Evolutionary conservation across 2,113 vertebrate species (phyloP).

Genomic region (Apteryx owenii): DNA sequence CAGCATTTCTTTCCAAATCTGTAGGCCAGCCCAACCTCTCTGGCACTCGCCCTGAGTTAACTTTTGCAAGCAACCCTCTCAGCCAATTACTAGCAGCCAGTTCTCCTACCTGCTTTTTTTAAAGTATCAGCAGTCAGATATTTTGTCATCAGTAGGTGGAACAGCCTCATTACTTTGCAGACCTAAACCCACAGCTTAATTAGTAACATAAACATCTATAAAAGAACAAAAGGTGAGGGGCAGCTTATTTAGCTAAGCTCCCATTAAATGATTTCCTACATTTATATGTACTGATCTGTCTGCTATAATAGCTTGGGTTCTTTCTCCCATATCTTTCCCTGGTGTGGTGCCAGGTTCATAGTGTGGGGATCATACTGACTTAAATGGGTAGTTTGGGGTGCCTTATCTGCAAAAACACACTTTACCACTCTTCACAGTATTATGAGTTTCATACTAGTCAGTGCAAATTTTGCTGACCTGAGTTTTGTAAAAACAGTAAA

Average conservation of each 20-base stretch:
- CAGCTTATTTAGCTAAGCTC: constrained; percentile 25
- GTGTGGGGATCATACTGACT: background rate
- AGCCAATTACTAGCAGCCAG: background rate
- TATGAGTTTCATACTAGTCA: background rate
- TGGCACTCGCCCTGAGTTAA: background rate
- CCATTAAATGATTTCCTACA: background rate
- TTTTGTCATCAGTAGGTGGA: constrained; percentile 39
- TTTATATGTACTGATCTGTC: background rate
- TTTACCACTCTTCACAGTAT: background rate
- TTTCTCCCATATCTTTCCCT: background rate
- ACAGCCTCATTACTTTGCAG: constrained; percentile 51
- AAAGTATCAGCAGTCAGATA: constrained; percentile 37
- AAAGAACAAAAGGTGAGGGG: constrained; percentile 58
- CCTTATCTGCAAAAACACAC: constrained; percentile 6
- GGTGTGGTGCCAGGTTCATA: background rate
- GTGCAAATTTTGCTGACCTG: constrained; percentile 16
- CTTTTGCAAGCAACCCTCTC: background rate
- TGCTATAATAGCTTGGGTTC: constrained; percentile 2
- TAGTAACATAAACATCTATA: constrained; percentile 56
- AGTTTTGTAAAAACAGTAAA: background rate
- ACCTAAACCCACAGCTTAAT: constrained; percentile 56
- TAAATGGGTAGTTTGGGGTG: background rate
- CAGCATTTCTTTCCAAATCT: background rate
- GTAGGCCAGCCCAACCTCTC: background rate
- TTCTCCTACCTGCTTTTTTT: constrained; percentile 19